A percentile compares a stretch with the other conserved stretches of the same genome.
Evolutionary conservation across 1,140 invertebrate species (phyloP).

Genomic region (Ganaspis sp.): DNA sequence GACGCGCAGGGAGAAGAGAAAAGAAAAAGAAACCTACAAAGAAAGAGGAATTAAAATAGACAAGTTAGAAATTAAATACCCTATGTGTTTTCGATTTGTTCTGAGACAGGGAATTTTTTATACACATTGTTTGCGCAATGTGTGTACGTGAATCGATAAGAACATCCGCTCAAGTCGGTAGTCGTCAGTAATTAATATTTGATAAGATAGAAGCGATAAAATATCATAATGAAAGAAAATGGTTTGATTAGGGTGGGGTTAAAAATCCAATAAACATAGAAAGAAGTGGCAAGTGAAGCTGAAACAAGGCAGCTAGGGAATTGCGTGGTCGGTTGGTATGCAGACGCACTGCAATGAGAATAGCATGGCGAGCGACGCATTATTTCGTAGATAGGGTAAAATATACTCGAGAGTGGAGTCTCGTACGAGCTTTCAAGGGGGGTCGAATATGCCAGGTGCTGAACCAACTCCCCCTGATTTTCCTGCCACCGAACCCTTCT

Average conservation of each 20-base stretch:
- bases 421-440: background rate
- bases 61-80: no score
- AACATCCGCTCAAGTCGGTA: conserved; percentile 1
- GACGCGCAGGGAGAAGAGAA: no score
- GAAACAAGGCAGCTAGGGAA: conserved; percentile 12
- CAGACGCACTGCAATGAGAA: conserved; percentile 20
- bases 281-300: conserved; percentile 9
- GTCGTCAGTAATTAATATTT: background rate
- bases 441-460: conserved; percentile 15
- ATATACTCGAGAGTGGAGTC: conserved; percentile 28
- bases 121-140: background rate
- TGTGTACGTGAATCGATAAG: background rate
- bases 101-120: no score
- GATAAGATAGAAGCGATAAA: background rate
- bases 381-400: conserved; percentile 19
- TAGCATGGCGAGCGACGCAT: conserved; percentile 21
- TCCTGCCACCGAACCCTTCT: background rate
- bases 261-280: conserved; percentile 17
- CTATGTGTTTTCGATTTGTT: no score
- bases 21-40: no score
- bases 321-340: conserved; percentile 18
- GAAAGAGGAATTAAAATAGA: no score
- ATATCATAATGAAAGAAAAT: background rate
- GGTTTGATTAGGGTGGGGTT: background rate
- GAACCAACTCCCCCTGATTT: conserved; percentile 14